Percentiles rank a stretch among this genome's conserved stretches.
Conservation (phyloP, 2,113 vertebrate genomes). For the Bos javanicus region DNA sequence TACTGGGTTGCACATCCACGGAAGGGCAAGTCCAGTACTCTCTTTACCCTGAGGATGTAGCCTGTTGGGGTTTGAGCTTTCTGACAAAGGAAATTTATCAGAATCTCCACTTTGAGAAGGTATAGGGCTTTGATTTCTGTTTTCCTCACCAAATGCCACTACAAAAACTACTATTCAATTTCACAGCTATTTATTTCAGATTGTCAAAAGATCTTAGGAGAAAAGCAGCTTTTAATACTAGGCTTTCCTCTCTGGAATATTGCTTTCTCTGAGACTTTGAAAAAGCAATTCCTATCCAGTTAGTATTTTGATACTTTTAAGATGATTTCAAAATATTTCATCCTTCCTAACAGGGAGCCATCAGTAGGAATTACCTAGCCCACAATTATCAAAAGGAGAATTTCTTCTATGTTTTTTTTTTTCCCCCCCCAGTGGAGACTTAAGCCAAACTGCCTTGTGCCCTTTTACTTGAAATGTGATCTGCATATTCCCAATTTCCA, state of each 20-base stretch:
- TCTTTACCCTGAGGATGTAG: background rate
- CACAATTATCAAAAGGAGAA: background rate
- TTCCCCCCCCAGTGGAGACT: background rate
- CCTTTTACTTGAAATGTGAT: background rate
- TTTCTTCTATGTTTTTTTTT: background rate
- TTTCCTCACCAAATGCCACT: background rate
- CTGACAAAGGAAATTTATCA: background rate
- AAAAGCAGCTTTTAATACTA: slow-evolving; percentile 5
- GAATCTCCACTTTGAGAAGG: background rate
- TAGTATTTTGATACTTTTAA: background rate
- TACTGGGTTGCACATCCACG: background rate
- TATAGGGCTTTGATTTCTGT: background rate
- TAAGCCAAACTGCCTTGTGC: background rate
- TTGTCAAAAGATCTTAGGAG: background rate
- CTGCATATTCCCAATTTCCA: background rate
- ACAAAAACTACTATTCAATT: background rate
- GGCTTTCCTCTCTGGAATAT: background rate
- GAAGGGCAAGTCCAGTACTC: background rate
- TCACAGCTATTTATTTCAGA: background rate
- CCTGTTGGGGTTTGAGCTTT: background rate
- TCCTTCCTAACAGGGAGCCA: background rate
- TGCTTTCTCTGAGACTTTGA: background rate
- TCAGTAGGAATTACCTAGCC: background rate
- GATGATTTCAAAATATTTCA: background rate
- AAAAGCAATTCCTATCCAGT: background rate